Conservation (phyloP, 2,797 vertebrate genomes). For the Podarcis siculus region DNA sequence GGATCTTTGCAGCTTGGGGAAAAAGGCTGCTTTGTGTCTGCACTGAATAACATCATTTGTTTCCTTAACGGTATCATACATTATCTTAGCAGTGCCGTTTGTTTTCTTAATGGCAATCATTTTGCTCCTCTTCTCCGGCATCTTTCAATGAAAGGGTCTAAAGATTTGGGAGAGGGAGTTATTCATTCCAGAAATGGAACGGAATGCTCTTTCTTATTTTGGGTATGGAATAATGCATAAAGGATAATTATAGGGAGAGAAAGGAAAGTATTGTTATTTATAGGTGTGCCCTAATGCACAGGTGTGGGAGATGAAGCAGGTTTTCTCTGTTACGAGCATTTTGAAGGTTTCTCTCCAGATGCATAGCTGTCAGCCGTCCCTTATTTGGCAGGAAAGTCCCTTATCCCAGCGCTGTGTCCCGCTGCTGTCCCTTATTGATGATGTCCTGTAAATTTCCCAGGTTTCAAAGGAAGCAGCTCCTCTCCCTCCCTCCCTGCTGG, state of each 20-base stretch:
- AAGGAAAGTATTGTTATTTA: not conserved
- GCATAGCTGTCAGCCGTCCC: too few species aligned
- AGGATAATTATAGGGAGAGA: not conserved
- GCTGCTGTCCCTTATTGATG: too few species aligned
- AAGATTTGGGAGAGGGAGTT: not conserved
- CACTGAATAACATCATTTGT: constrained; percentile 54
- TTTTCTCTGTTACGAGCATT: not conserved
- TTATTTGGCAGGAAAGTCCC: too few species aligned
- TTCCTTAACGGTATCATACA: constrained; percentile 53
- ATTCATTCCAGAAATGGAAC: constrained; percentile 26
- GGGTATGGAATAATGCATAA: not conserved
- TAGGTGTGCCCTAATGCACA: not conserved
- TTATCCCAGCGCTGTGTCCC: too few species aligned
- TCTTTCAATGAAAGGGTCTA: constrained; percentile 27
- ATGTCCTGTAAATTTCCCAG: too few species aligned
- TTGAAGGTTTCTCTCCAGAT: not conserved
- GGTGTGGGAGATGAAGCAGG: not conserved
- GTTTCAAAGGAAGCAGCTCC: too few species aligned
- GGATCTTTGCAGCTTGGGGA: constrained; percentile 41
- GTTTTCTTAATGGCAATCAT: constrained; percentile 38
- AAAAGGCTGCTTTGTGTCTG: constrained; percentile 53
- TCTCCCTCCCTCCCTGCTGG: too few species aligned
- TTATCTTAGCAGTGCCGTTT: constrained; percentile 41
- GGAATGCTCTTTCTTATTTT: not conserved
- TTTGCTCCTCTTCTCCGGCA: constrained; percentile 15